A percentile compares a stretch with the other conserved stretches of the same genome.
Conservation (phyloP, 2,113 vertebrate genomes). For the Myotis lucifugus region DNA sequence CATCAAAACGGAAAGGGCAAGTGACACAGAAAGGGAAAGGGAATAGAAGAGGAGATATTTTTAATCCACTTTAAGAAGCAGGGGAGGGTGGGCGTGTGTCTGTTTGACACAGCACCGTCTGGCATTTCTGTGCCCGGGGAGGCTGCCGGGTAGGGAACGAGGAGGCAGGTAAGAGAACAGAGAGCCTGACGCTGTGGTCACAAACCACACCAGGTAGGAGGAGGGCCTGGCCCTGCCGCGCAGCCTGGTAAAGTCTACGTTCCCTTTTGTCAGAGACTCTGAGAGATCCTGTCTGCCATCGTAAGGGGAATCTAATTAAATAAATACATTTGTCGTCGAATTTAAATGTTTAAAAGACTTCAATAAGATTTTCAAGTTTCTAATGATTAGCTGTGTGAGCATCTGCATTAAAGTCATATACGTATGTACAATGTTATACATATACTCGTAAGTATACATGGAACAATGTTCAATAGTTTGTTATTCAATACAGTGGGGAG, state of each 20-base stretch:
- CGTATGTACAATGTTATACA: neutral
- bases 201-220: neutral
- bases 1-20: neutral
- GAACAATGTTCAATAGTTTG: no score
- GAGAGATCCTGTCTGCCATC: neutral
- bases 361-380: neutral
- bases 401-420: neutral
- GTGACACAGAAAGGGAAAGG: neutral
- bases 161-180: neutral
- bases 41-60: neutral
- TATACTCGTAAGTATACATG: no score
- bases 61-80: slow-evolving; percentile 22
- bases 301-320: neutral
- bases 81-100: neutral
- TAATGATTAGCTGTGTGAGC: neutral
- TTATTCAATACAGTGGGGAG: neutral
- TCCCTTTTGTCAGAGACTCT: neutral
- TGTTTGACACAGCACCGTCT: neutral
- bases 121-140: neutral
- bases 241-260: no score
- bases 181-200: neutral
- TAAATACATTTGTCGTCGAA: neutral
- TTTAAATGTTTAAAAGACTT: neutral
- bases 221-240: no score
- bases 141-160: neutral